Percentiles rank a stretch among this genome's conserved stretches.
These are phyloP conservation scores for Lycaena phlaeas DNA, from an alignment of 2,888 invertebrate genomes.

Conservation along the genomic window DNA sequence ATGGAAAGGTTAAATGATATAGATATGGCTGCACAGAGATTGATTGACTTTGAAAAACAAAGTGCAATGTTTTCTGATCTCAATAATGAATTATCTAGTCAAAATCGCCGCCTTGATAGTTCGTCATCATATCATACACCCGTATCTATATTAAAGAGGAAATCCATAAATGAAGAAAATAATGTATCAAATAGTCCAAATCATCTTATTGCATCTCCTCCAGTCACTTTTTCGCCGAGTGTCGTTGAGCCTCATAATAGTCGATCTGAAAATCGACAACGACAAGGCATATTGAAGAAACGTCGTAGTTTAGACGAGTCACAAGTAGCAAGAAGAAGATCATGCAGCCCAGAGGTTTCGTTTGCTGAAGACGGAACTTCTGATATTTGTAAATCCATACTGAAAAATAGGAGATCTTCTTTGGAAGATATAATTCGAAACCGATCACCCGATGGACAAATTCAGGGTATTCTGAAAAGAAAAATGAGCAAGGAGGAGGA, in stretches of 20 bases:
- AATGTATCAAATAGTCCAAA: conserved; percentile 60
- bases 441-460: conserved; percentile 76
- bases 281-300: conserved; percentile 88
- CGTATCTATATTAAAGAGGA: conserved; percentile 81
- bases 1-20: conserved; percentile 64
- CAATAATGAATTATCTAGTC: conserved; percentile 66
- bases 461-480: conserved; percentile 79
- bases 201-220: conserved; percentile 74
- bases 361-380: conserved; percentile 69
- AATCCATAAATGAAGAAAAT: conserved; percentile 71
- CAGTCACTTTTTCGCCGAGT: conserved; percentile 86
- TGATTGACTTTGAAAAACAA: conserved; percentile 70
- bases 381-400: conserved; percentile 76
- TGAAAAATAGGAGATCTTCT: conserved; percentile 80
- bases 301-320: conserved; percentile 87
- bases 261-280: conserved; percentile 68
- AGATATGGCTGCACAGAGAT: conserved; percentile 67
- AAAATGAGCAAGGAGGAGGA: conserved; percentile 78
- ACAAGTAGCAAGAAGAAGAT: conserved; percentile 78
- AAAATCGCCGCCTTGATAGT: conserved; percentile 61
- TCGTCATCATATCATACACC: conserved; percentile 55
- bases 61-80: conserved; percentile 72
- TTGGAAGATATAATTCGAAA: conserved; percentile 79
- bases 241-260: conserved; percentile 78
- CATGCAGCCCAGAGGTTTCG: conserved; percentile 80